Evolutionary conservation across 1,140 invertebrate species (phyloP), one percentile per base, ranked within the genome.

Genomic region (Bombus sylvicola): DNA sequence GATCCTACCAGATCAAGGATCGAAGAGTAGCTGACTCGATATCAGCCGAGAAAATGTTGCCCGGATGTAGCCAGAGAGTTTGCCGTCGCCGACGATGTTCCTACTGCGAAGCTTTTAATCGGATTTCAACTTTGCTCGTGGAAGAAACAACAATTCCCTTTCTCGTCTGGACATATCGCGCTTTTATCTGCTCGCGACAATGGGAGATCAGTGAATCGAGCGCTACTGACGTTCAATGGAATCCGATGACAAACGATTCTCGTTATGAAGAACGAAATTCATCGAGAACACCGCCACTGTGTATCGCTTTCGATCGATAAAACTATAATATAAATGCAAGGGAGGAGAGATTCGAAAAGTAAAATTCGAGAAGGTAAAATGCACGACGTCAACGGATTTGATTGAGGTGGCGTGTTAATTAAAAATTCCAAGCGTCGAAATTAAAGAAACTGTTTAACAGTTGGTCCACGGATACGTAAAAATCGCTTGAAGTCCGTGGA

Each of bases 71-170:
- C 43, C 43, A 31, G 81, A 68, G 39, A 76, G 41, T 41, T 77
- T 53, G 25, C 31, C 72, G 31, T 47, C 12, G n/a, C 73, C 39
- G 37, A 22, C 22, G n/a, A 57, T 59, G 18, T 47, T 31, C n/a
- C 22, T 15, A 15, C 41, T 83, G 31, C 62, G 34, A 75, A 84
- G 66, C 82, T 77, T 68, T 79, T 84, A 84, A 84, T 79, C 82
- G 64, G 82, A 84, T 84, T 84, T 78, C 75, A 71, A 79, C 64
- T 79, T 83, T 78, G 18, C 64, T n/a, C 74, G 25, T 18, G 62
- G 18, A 66, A 57, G n/a, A 28, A 69, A 69, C 73, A 68, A 83
- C 64, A 53, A 71, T 68, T 66, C 64, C 34, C 47, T 64, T 69
- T 69, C 64, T 34, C 64, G 47, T 22, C 28, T n/a, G 47, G 41